Base-by-base conservation (phyloP, 2,888 invertebrate genomes). In the Agonopterix subpropinquella region DNA sequence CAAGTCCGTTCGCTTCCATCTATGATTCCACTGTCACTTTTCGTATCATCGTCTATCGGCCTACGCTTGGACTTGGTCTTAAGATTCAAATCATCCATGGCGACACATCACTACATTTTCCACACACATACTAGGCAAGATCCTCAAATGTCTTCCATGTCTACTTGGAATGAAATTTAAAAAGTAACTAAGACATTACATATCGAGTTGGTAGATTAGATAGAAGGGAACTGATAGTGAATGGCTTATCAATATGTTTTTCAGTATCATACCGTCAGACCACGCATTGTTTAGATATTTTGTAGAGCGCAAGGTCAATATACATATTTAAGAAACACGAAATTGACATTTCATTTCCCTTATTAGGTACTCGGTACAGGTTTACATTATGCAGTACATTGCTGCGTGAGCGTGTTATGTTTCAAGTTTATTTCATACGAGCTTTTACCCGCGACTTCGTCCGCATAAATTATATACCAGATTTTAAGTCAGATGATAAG, bases 161-260 rank as follows among this genome's bases (percentile, higher is more conserved):
- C 70, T 68, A 67, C 65, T 61, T 72, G 62, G 67, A 64, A 67
- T 62, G 70, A 62, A 70, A 70, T 64, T 62, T 66, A 65, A 78
- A 78, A 73, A 74, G 78, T 72, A 73, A 84, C 83, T 86, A 81
- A 86, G 79, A 82, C 75, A 76, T 74, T 73, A 70, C 70, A 70
- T 66, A 65, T 65, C 11, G 67, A 8, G 28, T 36, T 43, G 0
- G 37, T 58, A 73, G 86, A 86, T 84, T 71, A 86, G 87, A 87
- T 86, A 86, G 66, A n/a, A 39, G 39, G 10, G n/a, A 39, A 55
- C 58, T 73, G 84, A 86, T 85, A 84, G 65, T 59, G 64, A 58
- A 8, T 54, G 61, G 63, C 75, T 79, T 82, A 84, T 82, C 82
- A 79, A 65, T 61, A 62, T 64, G 69, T 69, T 71, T 60, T 64